Conservation (phyloP, 2,113 vertebrate species). For the Centropus bengalensis region DNA sequence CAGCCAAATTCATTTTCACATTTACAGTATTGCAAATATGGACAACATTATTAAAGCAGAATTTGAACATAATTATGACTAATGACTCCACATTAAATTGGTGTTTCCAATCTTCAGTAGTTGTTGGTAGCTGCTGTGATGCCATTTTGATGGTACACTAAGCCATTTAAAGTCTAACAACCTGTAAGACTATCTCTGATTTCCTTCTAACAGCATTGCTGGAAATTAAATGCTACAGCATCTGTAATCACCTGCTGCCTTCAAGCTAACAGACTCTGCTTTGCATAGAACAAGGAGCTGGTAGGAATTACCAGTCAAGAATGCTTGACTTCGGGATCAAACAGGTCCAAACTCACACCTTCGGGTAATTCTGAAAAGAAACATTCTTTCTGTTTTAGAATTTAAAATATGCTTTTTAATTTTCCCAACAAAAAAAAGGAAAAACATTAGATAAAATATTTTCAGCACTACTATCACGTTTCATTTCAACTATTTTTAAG, state of each 20-base stretch:
- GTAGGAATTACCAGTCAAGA: background rate
- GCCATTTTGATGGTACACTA: background rate
- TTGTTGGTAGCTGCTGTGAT: background rate
- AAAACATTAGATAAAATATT: background rate
- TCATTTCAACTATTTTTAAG: background rate
- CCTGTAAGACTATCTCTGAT: background rate
- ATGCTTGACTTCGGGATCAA: background rate
- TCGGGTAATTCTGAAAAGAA: background rate
- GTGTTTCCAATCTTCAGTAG: conserved; percentile 1
- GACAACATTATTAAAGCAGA: conserved; percentile 34
- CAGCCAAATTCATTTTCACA: conserved; percentile 46
- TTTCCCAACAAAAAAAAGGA: background rate
- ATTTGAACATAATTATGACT: conserved; percentile 20
- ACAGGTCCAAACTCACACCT: background rate
- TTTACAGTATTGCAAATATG: conserved; percentile 45
- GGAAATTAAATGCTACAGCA: background rate
- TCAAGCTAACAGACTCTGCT: background rate
- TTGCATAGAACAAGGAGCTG: background rate
- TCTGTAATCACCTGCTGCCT: background rate
- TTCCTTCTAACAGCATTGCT: background rate
- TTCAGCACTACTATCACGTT: background rate
- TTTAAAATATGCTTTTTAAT: background rate
- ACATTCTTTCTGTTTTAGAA: background rate
- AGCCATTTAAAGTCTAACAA: background rate
- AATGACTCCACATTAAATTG: background rate